Base-by-base conservation (phyloP, 1,140 invertebrate species). In the Eriocheir sinensis region DNA sequence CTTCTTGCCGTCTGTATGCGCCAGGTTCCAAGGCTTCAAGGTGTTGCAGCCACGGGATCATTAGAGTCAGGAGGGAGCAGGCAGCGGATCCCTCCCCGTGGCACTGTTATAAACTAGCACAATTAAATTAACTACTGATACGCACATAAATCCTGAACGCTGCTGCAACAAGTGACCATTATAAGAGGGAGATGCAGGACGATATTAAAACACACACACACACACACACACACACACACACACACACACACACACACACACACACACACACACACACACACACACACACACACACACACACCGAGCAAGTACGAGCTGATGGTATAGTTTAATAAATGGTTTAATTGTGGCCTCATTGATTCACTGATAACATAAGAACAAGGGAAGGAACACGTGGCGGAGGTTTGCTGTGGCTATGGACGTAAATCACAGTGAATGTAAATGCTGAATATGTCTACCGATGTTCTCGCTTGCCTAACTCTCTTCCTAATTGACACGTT, bases 201-300 rank as follows among this genome's bases (percentile, higher is more conserved):
- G 60, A 72, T 21, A 72, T 72, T 72, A 53, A 53, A 9, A 3
- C 8, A 1, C 27, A n/a, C 38, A 36, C 81, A 15, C 81, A 17
- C 81, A 36, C 81, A 12, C 81, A 36, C 38, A 12, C 81, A 85
- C 81, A 85, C 81, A 85, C 81, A 85, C 81, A 85, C 81, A 85
- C 81, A 85, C 81, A 38, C 81, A 85, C 81, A 83, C 81, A 83
- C 81, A 83, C 81, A 83, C 81, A 83, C 81, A 83, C 81, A 83
- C 81, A 83, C 81, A 83, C 81, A 83, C 81, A 83, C 81, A 83
- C 81, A 83, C 81, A 83, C 81, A 83, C 81, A 83, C 81, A 83
- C 81, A 36, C 81, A 34, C 36, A 40, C 36, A 81, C 79, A 81
- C 32, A 81, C 27, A 81, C 53, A 60, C 53, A 60, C 53, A 60